phyloP scores from a whole-genome alignment of 2,888 invertebrate species.

The Tenthredo notha region DNA sequence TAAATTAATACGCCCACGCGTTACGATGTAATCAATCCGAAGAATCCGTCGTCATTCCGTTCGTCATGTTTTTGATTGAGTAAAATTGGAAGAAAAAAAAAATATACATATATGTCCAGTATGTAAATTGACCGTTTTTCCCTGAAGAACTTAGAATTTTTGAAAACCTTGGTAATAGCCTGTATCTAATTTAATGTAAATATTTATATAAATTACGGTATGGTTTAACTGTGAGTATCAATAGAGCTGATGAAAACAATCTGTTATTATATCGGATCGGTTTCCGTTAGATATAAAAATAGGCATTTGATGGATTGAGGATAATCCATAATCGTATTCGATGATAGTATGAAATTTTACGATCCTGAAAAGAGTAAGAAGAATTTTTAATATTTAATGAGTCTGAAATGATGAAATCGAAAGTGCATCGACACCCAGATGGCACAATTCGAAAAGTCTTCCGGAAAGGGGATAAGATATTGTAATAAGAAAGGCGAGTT shows the following conservation, averaged over 20 bases:
- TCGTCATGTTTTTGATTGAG: background rate
- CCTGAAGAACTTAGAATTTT: background rate
- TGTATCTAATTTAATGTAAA: background rate
- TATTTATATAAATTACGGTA: background rate
- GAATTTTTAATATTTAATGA: background rate
- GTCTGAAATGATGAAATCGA: background rate
- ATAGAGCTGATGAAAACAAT: background rate
- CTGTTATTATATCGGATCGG: background rate
- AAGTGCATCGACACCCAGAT: background rate
- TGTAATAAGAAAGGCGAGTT: background rate
- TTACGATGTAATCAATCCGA: background rate
- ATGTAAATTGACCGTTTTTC: background rate
- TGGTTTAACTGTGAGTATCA: background rate
- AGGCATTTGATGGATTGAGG: background rate
- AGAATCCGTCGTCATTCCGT: background rate
- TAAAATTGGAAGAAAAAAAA: background rate
- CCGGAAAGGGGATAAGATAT: background rate
- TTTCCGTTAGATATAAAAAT: background rate
- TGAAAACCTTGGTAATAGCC: background rate
- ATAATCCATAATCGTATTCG: background rate
- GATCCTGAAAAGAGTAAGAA: background rate
- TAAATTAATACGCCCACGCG: background rate
- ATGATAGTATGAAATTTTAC: background rate
- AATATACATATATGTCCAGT: background rate
- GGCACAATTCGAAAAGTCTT: background rate